Evolutionary conservation across 2,113 vertebrate genomes (phyloP), one percentile per base, ranked within the genome.

Genomic region (Dicrurus megarhynchus): DNA sequence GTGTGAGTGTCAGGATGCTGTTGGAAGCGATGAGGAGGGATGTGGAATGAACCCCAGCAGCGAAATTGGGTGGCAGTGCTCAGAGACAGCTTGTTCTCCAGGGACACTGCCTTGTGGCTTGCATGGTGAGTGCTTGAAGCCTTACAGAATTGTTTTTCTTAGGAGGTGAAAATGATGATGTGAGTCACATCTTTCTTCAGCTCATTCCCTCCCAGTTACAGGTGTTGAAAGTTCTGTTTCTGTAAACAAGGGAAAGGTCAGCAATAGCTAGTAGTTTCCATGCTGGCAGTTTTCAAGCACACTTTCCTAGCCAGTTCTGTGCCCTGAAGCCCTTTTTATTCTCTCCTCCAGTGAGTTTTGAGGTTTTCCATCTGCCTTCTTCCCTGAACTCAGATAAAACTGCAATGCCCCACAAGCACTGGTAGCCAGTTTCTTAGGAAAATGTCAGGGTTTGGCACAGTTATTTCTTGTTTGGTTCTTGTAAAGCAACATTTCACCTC

Each of bases 171-270:
- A 82, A 74, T 28, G 78, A 59, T 8, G 42, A 14, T 11, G 10
- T 67, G 81, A 89, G 42, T 67, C 80, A 87, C 35, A 47, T 47
- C 33, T 78, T 81, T 81, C 69, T 64, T 20, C 74, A 33, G 60
- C 16, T 91, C 60, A 39, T 81, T 93, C 84, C 60, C 55, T 86
- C 64, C 76, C 71, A 27, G 63, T 84, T 74, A 82, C 77, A 96
- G 89, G 93, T 93, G 84, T 74, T 3, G 1, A 74, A 80, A 87
- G 52, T 70, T 91, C 56, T 63, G 80, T 64, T 69, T 87, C 78
- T 91, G 53, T 85, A 95, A 96, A 90, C 78, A 56, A 2, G 9
- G 56, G 30, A 60, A 71, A 94, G 57, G 92, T 87, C 78, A 96
- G 70, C 57, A 52, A 68, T 6, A 82, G 63, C 53, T 27, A 23